Percentiles rank a stretch among this genome's conserved stretches.
phyloP scores from a whole-genome alignment of 2,113 vertebrate species.

The Todiramphus saurophagus region DNA sequence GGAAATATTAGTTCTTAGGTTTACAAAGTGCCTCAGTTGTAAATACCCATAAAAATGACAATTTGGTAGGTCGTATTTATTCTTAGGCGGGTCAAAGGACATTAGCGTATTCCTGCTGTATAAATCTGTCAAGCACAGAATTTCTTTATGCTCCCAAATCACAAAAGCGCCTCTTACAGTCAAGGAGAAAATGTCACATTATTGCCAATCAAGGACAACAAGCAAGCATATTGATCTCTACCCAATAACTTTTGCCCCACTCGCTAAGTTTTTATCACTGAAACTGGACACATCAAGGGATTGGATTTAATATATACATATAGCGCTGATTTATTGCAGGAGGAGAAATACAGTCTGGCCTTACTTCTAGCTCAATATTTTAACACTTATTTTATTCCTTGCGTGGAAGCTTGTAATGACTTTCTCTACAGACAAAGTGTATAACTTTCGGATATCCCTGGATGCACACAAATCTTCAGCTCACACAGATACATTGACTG shows the following conservation, averaged over 20 bases:
- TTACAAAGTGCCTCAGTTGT: constrained; percentile 78
- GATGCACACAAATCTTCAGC: background rate
- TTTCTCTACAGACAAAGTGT: background rate
- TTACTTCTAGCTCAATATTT: constrained; percentile 48
- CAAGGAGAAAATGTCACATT: constrained; percentile 29
- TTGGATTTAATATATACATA: constrained; percentile 50
- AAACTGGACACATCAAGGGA: constrained; percentile 49
- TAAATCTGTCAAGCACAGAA: constrained; percentile 69
- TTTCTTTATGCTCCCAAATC: constrained; percentile 49
- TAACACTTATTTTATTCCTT: constrained; percentile 26
- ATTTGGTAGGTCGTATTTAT: constrained; percentile 77
- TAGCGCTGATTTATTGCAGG: constrained; percentile 32
- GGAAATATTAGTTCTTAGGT: constrained; percentile 78
- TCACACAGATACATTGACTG: fast-evolving
- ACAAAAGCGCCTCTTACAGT: constrained; percentile 33
- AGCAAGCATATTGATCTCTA: background rate
- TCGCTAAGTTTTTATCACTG: constrained; percentile 50
- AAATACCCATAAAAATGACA: constrained; percentile 82
- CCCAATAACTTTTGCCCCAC: background rate
- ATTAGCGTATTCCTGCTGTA: constrained; percentile 61
- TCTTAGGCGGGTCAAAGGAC: constrained; percentile 72
- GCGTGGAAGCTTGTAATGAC: background rate
- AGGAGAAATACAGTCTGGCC: constrained; percentile 30
- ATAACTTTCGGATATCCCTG: background rate
- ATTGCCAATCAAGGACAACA: constrained; percentile 38